phyloP scores from a whole-genome alignment of 2,797 vertebrate species.

The Lacerta viridis region DNA sequence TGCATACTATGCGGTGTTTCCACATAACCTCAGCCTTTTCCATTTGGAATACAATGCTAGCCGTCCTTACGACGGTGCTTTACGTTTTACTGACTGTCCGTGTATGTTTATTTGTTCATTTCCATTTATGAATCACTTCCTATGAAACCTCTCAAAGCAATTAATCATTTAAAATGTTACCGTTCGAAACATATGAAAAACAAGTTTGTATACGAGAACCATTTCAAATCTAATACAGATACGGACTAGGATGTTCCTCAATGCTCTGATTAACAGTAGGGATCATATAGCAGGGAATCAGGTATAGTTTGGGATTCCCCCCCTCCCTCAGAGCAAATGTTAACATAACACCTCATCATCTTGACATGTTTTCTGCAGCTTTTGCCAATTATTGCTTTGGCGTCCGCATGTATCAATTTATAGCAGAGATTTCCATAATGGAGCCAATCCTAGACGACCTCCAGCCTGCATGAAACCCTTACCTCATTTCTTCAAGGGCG shows the following conservation, averaged over 20 bases:
- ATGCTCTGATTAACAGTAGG: too few species aligned
- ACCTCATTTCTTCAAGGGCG: neutral
- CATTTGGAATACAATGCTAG: neutral
- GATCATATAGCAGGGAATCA: too few species aligned
- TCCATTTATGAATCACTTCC: too few species aligned
- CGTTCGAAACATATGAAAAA: too few species aligned
- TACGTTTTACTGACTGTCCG: neutral
- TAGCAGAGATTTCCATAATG: neutral
- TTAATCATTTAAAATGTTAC: too few species aligned
- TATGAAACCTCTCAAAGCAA: too few species aligned
- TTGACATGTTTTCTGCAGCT: neutral
- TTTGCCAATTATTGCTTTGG: neutral
- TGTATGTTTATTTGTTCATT: too few species aligned
- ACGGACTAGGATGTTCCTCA: too few species aligned
- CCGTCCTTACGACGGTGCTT: neutral
- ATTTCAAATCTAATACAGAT: too few species aligned
- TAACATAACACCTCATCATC: neutral
- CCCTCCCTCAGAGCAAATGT: too few species aligned
- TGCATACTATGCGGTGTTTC: neutral
- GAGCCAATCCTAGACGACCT: neutral
- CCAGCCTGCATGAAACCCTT: neutral
- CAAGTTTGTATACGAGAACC: too few species aligned
- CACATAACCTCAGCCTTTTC: neutral
- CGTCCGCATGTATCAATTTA: neutral
- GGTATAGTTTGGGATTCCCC: too few species aligned